Percentiles rank a stretch among this genome's conserved stretches.
Evolutionary conservation across 2,888 invertebrate species (phyloP).

Genomic region (Drosophila koepferae): DNA sequence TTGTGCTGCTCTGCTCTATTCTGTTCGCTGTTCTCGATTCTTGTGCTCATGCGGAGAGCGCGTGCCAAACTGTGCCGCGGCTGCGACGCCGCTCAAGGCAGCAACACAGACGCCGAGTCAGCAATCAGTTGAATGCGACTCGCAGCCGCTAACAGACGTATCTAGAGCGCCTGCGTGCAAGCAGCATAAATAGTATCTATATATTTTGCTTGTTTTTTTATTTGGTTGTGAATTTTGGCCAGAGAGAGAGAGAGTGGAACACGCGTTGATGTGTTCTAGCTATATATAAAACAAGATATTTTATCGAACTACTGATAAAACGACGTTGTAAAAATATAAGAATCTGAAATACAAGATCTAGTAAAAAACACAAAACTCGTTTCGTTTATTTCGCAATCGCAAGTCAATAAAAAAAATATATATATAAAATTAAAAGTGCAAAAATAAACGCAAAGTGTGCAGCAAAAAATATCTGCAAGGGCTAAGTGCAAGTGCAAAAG

Average conservation of each 20-base stretch:
- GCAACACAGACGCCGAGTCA: conserved; percentile 25
- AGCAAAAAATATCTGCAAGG: conserved; percentile 39
- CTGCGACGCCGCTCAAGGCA: conserved; percentile 39
- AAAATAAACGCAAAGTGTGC: conserved; percentile 31
- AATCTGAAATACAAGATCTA: conserved; percentile 23
- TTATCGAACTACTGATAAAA: conserved; percentile 58
- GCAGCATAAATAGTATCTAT: neutral
- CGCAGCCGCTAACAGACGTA: conserved; percentile 69
- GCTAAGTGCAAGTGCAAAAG: conserved; percentile 44
- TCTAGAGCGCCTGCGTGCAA: conserved; percentile 62
- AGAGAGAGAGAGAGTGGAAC: conserved; percentile 9
- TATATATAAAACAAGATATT: conserved; percentile 38
- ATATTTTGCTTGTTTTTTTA: neutral
- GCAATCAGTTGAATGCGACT: conserved; percentile 71
- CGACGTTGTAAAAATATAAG: conserved; percentile 21
- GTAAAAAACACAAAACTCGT: conserved; percentile 46
- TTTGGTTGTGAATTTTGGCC: neutral
- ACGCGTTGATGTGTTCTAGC: conserved; percentile 27
- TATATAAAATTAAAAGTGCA: conserved; percentile 29
- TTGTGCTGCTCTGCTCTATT: neutral
- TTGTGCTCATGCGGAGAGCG: conserved; percentile 23
- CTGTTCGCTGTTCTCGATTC: conserved; percentile 14
- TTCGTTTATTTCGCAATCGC: conserved; percentile 42
- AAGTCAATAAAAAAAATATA: conserved; percentile 39
- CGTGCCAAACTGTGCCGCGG: conserved; percentile 41